Conservation (phyloP, 2,113 vertebrate genomes). For the Hydropotes inermis region DNA sequence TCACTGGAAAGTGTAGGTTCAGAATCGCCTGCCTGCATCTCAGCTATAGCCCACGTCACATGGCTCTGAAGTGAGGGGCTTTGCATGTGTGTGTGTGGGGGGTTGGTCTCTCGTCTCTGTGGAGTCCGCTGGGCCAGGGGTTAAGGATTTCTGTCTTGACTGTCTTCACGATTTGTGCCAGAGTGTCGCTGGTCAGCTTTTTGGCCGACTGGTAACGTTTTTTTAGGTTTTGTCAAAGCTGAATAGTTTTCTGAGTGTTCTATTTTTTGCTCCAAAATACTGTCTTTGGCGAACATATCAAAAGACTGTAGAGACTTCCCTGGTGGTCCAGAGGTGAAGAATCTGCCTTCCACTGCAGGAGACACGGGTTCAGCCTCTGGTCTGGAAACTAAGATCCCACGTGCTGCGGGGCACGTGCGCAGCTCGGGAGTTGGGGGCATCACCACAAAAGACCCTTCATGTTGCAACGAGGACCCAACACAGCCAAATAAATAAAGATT, state of each 20-base stretch:
- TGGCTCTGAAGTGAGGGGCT: conserved; percentile 25
- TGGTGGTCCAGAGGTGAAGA: neutral
- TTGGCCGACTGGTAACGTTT: conserved; percentile 7
- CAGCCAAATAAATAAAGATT: neutral
- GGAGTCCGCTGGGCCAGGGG: neutral
- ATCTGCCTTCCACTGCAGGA: neutral
- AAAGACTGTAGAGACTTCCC: neutral
- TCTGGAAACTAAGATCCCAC: neutral
- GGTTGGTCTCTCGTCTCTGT: conserved; percentile 23
- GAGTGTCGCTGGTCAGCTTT: neutral
- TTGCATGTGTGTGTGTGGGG: neutral
- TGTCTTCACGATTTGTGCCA: conserved; percentile 46
- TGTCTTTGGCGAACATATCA: neutral
- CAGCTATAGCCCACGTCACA: conserved; percentile 24
- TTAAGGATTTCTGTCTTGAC: conserved; percentile 13
- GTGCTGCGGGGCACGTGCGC: neutral
- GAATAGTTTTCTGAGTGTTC: neutral
- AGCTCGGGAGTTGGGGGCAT: neutral
- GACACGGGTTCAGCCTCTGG: neutral
- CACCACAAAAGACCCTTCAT: neutral
- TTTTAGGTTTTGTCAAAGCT: conserved; percentile 37
- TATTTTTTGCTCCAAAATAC: conserved; percentile 12
- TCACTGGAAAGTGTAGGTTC: conserved; percentile 47
- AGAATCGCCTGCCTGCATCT: conserved; percentile 15
- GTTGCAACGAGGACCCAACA: neutral